These are phyloP conservation scores for Synanthedon formicaeformis DNA, from an alignment of 2,888 invertebrate species.

Conservation along the genomic window DNA sequence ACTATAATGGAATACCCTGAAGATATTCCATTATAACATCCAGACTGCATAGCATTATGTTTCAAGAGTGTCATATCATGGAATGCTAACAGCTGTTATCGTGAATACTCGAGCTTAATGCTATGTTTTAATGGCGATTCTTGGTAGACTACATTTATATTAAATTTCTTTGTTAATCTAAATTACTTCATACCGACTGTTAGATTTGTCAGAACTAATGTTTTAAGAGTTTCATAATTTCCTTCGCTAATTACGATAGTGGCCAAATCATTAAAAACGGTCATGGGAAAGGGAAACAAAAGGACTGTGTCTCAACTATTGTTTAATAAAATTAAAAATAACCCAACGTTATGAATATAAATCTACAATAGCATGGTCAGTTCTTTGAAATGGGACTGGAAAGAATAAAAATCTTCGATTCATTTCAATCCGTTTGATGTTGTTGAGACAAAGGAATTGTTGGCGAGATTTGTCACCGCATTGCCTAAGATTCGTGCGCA, in stretches of 20 bases:
- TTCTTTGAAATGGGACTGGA: too few species aligned
- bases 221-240: too few species aligned
- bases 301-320: background rate
- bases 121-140: conserved; percentile 3
- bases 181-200: too few species aligned
- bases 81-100: conserved; percentile 14
- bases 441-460: conserved; percentile 20
- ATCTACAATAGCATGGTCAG: too few species aligned
- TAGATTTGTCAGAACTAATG: too few species aligned
- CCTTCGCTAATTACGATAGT: too few species aligned
- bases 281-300: background rate
- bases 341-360: too few species aligned
- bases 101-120: conserved; percentile 5
- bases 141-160: conserved; percentile 5
- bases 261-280: background rate
- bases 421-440: too few species aligned
- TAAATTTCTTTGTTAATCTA: too few species aligned
- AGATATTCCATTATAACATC: conserved; percentile 1
- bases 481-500: conserved; percentile 45
- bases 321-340: background rate
- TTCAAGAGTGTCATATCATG: conserved; percentile 19
- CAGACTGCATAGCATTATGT: conserved; percentile 21
- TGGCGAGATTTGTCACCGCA: conserved; percentile 37
- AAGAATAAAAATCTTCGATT: too few species aligned
- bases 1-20: too few species aligned